Conservation (phyloP, 2,113 vertebrate species). For the Xenopus tropicalis region DNA sequence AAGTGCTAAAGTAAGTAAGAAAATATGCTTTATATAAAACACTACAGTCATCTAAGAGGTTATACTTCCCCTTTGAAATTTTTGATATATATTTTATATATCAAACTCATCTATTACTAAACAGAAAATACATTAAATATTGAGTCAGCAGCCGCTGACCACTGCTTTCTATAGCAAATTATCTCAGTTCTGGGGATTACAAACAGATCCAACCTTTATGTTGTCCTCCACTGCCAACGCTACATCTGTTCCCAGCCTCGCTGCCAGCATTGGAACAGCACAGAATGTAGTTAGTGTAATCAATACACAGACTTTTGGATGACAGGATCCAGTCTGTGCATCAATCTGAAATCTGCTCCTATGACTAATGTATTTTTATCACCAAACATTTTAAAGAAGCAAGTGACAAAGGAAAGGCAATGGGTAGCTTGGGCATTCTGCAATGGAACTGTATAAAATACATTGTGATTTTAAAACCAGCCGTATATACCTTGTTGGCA, state of each 20-base stretch:
- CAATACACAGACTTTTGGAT: slow-evolving; percentile 27
- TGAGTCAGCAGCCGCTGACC: slow-evolving; percentile 1
- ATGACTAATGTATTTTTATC: slow-evolving; percentile 7
- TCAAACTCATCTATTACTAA: no score
- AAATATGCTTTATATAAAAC: no score
- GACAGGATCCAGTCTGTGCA: slow-evolving; percentile 39
- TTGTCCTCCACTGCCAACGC: slow-evolving; percentile 30
- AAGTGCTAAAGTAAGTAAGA: no score
- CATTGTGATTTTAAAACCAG: no score
- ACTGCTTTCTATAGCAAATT: slow-evolving; percentile 17
- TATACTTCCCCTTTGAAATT: no score
- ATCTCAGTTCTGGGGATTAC: slow-evolving; percentile 9
- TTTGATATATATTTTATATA: no score
- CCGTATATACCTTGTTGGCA: no score
- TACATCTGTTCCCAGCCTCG: slow-evolving; percentile 29
- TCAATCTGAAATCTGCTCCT: slow-evolving; percentile 14
- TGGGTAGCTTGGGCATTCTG: no score
- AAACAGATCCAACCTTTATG: slow-evolving; percentile 18
- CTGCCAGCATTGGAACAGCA: slow-evolving; percentile 30
- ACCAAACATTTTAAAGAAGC: no score
- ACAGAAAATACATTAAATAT: neutral
- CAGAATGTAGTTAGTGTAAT: slow-evolving; percentile 37
- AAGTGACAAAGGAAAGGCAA: no score
- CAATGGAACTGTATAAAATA: no score
- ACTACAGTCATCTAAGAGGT: no score